Percentiles rank a stretch among this genome's conserved stretches.
These are phyloP conservation scores for Tauraco erythrolophus DNA, from an alignment of 2,113 vertebrate genomes.

Conservation along the genomic window DNA sequence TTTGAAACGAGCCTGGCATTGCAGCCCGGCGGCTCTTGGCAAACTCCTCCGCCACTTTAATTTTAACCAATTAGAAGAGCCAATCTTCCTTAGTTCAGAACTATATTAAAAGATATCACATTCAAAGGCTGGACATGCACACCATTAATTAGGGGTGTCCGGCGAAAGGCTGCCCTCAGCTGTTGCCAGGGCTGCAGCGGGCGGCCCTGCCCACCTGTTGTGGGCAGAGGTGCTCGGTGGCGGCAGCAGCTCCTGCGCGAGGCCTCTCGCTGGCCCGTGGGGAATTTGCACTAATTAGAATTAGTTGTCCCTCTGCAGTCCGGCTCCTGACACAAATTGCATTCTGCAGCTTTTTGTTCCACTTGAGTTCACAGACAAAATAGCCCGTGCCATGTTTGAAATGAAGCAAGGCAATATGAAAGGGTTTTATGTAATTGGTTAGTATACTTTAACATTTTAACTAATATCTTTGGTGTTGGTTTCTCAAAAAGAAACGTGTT, in stretches of 20 bases:
- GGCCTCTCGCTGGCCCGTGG: constrained; percentile 76
- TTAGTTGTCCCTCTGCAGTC: constrained; percentile 87
- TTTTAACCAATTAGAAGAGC: constrained; percentile 80
- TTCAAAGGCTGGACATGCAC: constrained; percentile 73
- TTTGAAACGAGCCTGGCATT: constrained; percentile 33
- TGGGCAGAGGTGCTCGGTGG: constrained; percentile 64
- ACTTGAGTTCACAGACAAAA: constrained; percentile 88
- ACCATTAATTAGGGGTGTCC: constrained; percentile 80
- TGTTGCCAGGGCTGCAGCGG: constrained; percentile 71
- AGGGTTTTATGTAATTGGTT: constrained; percentile 83
- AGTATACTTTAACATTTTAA: constrained; percentile 83
- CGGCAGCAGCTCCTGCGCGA: constrained; percentile 66
- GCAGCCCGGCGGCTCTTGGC: constrained; percentile 49
- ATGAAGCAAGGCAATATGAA: constrained; percentile 88
- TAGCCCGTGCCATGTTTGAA: constrained; percentile 83
- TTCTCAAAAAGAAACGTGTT: constrained; percentile 62
- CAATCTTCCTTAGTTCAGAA: constrained; percentile 71
- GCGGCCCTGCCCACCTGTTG: constrained; percentile 82
- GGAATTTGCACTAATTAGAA: constrained; percentile 88
- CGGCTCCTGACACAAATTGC: constrained; percentile 87
- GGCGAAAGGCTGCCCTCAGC: constrained; percentile 77
- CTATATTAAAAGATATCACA: constrained; percentile 74
- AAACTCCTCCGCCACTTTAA: constrained; percentile 69
- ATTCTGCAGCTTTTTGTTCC: constrained; percentile 89
- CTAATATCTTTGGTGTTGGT: constrained; percentile 73